These are phyloP conservation scores for Sarcophaga caerulescens DNA, from an alignment of 2,888 invertebrate species.

Conservation along the genomic window DNA sequence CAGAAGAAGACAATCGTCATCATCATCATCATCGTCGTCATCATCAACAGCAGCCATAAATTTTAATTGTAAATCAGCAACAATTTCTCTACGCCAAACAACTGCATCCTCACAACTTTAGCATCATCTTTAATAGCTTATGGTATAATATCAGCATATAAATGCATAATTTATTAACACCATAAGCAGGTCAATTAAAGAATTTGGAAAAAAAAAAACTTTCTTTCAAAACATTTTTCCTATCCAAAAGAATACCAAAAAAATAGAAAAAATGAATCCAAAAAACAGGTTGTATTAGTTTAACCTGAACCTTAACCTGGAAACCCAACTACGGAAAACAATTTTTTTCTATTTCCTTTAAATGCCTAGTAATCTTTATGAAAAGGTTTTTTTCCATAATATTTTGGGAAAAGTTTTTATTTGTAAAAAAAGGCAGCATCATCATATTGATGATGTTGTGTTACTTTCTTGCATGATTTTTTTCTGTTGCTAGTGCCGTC, in stretches of 20 bases:
- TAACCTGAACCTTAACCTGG: constrained; percentile 63
- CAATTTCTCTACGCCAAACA: no score
- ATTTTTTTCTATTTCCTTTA: neutral
- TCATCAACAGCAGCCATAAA: no score
- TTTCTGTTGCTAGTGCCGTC: neutral
- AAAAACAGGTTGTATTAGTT: constrained; percentile 63
- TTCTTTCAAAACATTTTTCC: neutral
- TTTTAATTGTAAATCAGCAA: no score
- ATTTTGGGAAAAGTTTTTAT: neutral
- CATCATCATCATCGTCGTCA: no score
- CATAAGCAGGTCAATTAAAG: constrained; percentile 49
- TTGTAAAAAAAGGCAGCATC: constrained; percentile 18
- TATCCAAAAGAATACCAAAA: neutral
- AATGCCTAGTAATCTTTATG: neutral
- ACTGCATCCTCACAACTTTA: neutral
- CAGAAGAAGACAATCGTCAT: no score
- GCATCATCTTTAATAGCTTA: neutral
- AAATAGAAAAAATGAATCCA: neutral
- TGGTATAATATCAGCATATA: constrained; percentile 17
- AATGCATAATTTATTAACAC: constrained; percentile 56
- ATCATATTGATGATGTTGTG: constrained; percentile 22
- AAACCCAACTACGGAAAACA: neutral
- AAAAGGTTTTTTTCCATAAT: neutral
- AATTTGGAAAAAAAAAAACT: neutral
- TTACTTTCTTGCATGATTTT: neutral